Percentiles rank a stretch among this genome's conserved stretches.
phyloP scores from a whole-genome alignment of 2,888 invertebrate genomes.

The Cosmia pyralina region DNA sequence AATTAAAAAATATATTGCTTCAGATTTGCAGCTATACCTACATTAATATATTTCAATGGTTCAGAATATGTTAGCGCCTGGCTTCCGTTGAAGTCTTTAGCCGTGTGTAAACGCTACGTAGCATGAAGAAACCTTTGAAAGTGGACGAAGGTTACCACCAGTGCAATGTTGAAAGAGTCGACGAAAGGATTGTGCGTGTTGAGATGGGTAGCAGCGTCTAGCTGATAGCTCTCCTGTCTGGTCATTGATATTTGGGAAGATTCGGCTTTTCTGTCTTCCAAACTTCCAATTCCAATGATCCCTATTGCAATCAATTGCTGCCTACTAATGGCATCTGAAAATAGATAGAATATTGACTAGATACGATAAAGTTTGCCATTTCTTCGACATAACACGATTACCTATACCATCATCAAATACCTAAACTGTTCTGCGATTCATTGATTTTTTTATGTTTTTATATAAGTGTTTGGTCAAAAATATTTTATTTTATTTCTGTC shows the following conservation, averaged over 20 bases:
- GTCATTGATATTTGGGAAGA: background rate
- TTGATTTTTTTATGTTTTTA: too few species aligned
- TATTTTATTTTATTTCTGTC: too few species aligned
- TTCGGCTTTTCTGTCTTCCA: background rate
- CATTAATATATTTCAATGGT: slow-evolving; percentile 34
- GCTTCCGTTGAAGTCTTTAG: slow-evolving; percentile 49
- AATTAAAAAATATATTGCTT: background rate
- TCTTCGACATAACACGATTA: background rate
- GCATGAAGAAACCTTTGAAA: slow-evolving; percentile 61
- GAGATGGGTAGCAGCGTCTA: slow-evolving; percentile 2
- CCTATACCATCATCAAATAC: background rate
- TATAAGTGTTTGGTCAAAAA: too few species aligned
- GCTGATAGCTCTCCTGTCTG: background rate
- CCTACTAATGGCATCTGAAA: background rate
- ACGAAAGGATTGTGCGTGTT: slow-evolving; percentile 29
- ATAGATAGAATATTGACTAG: background rate
- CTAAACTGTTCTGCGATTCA: background rate
- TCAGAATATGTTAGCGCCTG: slow-evolving; percentile 46
- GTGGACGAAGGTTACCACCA: slow-evolving; percentile 49
- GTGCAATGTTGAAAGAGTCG: slow-evolving; percentile 21
- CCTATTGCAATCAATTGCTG: background rate
- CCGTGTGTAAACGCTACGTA: slow-evolving; percentile 38
- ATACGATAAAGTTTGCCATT: background rate
- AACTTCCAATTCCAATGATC: background rate
- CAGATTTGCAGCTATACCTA: slow-evolving; percentile 22